Percentiles rank a stretch among this genome's conserved stretches.
phyloP scores from a whole-genome alignment of 1,140 invertebrate species.

The Parasteatoda tepidariorum region DNA sequence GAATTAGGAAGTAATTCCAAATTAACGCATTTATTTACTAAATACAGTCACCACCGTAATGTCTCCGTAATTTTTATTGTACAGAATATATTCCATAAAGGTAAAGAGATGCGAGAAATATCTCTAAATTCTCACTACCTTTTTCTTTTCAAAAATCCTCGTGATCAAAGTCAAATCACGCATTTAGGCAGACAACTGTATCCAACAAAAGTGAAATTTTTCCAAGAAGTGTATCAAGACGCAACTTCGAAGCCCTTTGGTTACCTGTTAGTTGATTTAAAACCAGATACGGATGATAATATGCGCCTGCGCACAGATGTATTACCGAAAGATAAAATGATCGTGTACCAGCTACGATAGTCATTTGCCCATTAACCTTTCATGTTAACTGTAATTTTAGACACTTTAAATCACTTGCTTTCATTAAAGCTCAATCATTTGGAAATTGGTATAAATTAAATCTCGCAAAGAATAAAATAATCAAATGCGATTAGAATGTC shows the following conservation, averaged over 20 bases:
- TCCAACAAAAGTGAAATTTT: conserved; percentile 12
- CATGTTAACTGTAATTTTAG: neutral
- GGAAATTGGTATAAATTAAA: neutral
- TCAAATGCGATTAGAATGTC: neutral
- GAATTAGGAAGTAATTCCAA: neutral
- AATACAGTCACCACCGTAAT: conserved; percentile 5
- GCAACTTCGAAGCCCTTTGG: neutral
- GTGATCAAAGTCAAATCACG: neutral
- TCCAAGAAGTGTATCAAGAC: conserved; percentile 19
- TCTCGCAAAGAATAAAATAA: neutral
- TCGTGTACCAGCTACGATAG: neutral
- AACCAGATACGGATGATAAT: neutral
- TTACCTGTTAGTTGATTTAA: conserved; percentile 10
- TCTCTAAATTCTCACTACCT: neutral
- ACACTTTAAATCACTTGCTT: neutral
- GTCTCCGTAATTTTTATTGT: neutral
- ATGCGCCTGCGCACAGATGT: neutral
- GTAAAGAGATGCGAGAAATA: too few species aligned
- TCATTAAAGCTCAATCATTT: neutral
- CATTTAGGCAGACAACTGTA: neutral
- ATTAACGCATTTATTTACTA: conserved; percentile 3
- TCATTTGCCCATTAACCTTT: neutral
- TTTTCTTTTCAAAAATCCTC: conserved; percentile 18
- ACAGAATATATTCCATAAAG: conserved; percentile 17
- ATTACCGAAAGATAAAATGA: neutral